These are phyloP conservation scores for Xestia sexstrigata DNA, from an alignment of 2,888 invertebrate species.

Conservation along the genomic window DNA sequence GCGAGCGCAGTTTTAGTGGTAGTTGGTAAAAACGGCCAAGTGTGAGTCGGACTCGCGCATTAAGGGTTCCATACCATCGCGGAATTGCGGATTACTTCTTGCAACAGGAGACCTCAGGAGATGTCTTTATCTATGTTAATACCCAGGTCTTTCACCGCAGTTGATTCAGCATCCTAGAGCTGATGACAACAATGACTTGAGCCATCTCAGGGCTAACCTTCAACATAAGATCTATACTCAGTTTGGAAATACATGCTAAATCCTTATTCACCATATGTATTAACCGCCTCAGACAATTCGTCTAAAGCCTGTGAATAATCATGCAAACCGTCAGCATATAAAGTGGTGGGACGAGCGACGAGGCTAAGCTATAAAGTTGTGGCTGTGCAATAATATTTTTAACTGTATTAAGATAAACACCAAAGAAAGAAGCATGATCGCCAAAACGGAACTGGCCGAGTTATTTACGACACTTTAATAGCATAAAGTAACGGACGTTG, in stretches of 20 bases:
- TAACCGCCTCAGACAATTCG: neutral
- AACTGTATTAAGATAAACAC: neutral
- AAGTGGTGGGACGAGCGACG: neutral
- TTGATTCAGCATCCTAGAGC: neutral
- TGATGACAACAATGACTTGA: neutral
- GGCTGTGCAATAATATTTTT: neutral
- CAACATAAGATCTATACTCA: neutral
- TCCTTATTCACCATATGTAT: neutral
- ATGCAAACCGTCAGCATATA: neutral
- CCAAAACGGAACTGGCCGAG: conserved; percentile 15
- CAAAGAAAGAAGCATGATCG: neutral
- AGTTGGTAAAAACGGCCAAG: too few species aligned
- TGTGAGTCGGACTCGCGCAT: too few species aligned
- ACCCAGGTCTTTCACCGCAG: neutral
- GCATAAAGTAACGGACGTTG: conserved; percentile 28
- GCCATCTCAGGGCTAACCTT: neutral
- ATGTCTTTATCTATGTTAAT: neutral
- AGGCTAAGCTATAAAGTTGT: neutral
- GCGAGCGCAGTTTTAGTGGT: neutral
- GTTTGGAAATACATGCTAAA: neutral
- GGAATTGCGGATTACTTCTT: neutral
- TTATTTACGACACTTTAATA: conserved; percentile 25
- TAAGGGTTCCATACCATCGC: too few species aligned
- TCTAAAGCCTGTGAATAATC: neutral
- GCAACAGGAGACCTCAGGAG: neutral